Percentiles rank a stretch among this genome's conserved stretches.
Conservation (phyloP, 2,888 invertebrate genomes). For the Abrostola tripartita region DNA sequence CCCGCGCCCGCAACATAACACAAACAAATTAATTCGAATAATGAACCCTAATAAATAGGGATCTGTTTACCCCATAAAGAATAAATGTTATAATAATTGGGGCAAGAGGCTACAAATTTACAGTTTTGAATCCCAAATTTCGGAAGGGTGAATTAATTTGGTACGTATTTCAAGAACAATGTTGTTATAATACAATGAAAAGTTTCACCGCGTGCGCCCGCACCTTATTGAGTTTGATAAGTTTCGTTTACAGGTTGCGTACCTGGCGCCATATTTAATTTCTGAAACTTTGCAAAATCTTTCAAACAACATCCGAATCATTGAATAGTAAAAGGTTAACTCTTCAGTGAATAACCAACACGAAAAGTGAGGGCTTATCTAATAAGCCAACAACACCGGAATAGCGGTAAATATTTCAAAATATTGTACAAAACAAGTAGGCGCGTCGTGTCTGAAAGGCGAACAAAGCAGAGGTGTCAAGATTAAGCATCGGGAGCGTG, state of each 20-base stretch:
- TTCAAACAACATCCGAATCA: constrained; percentile 35
- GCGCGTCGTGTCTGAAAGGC: constrained; percentile 19
- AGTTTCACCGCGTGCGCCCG: constrained; percentile 58
- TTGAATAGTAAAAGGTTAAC: constrained; percentile 31
- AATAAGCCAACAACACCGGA: constrained; percentile 3
- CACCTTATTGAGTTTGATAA: constrained; percentile 61
- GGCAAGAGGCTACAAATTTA: constrained; percentile 82
- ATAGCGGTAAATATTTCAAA: constrained; percentile 19
- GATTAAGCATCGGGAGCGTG: constrained; percentile 62
- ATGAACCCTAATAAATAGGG: constrained; percentile 87
- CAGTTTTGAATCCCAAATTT: constrained; percentile 82
- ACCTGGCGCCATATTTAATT: constrained; percentile 44
- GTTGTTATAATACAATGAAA: constrained; percentile 69
- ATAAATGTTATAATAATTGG: constrained; percentile 87
- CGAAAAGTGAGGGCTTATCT: constrained; percentile 7
- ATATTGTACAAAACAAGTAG: constrained; percentile 15
- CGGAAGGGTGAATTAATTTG: constrained; percentile 84
- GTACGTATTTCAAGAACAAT: constrained; percentile 69
- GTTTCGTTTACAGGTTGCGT: constrained; percentile 49
- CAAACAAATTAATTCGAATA: constrained; percentile 88
- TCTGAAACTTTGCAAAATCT: constrained; percentile 29
- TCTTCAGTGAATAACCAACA: constrained; percentile 10
- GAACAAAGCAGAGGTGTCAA: constrained; percentile 66
- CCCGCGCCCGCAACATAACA: constrained; percentile 81
- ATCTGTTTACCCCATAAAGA: constrained; percentile 87